Evolutionary conservation across 2,797 vertebrate species (phyloP).

Genomic region (Coregonus suidteri): DNA sequence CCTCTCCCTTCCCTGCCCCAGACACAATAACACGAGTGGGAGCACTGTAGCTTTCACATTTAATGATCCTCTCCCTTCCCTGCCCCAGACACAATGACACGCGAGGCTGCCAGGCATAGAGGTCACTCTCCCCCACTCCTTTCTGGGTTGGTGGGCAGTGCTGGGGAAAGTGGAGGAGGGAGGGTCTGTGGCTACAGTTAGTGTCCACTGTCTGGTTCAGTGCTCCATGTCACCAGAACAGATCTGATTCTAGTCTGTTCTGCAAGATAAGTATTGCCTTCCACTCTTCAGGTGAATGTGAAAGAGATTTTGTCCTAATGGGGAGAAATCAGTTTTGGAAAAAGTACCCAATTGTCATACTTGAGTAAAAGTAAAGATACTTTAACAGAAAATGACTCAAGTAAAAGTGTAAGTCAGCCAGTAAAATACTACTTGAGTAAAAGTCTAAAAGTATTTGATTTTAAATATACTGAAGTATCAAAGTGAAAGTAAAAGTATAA

Average conservation of each 20-base stretch:
- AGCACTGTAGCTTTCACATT: too few relatives aligned
- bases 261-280: neutral
- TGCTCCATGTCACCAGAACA: neutral
- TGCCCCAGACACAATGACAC: neutral
- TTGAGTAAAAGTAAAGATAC: too few relatives aligned
- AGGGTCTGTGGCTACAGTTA: neutral
- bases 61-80: too few relatives aligned
- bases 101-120: neutral
- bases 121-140: neutral
- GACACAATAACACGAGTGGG: too few relatives aligned
- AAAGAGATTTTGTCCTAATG: neutral
- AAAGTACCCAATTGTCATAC: too few relatives aligned
- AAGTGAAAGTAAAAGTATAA: too few relatives aligned
- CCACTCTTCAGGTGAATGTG: neutral
- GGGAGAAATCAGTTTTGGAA: neutral
- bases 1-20: too few relatives aligned
- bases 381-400: too few relatives aligned
- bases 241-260: neutral
- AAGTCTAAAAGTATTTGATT: too few relatives aligned
- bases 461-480: too few relatives aligned
- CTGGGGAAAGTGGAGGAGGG: neutral
- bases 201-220: neutral
- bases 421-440: too few relatives aligned
- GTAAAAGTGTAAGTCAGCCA: too few relatives aligned
- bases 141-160: neutral